Evolutionary conservation across 92 coral and sea anemone genomes (phyloP), one percentile per base, ranked within the genome.

Genomic region (Porites divaricata): DNA sequence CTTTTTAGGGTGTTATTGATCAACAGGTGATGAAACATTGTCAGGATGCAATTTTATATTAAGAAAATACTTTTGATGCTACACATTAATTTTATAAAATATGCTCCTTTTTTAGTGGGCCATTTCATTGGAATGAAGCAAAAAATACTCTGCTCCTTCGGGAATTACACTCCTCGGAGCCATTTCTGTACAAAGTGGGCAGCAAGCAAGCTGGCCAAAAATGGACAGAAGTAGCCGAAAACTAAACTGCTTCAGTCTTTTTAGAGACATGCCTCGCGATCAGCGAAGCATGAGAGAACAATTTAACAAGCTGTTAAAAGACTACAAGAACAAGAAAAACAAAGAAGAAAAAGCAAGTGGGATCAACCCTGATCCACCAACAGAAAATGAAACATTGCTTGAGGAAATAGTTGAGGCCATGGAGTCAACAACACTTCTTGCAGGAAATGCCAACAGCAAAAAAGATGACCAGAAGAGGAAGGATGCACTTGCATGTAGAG

Each of bases 401-500:
- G 95, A 90, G 70, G 91, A 92, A 28, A 87, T 89, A 16, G 69
- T 84, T 72, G 93, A 68, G 88, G 64, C 72, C 57, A 90, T 92
- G 88, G 86, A 86, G 49, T 90, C 95, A n/a, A 88, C 92, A 64
- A 86, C 92, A 35, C 74, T 89, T 35, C 70, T 70, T 75, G 80
- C 53, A 70, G 83, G 70, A 20, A 83, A 79, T 62, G 70, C 87
- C 13, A 78, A 87, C 53, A 41, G 48, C 56, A 83, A 78, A 76
- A 82, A 81, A 58, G 81, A 82, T n/a, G 89, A 92, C 83, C 84
- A 76, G 63, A 88, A 91, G 80, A 92, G 93, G 66, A 86, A 92
- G 64, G 93, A 89, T 78, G 93, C 90, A 57, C 87, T 89, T 82
- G 89, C 87, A 24, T 78, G 78, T 72, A 79, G 87, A 83, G 91